Percentiles rank a stretch among this genome's conserved stretches.
These are phyloP conservation scores for Mustela nigripes DNA, from an alignment of 2,113 vertebrate species.

Conservation along the genomic window DNA sequence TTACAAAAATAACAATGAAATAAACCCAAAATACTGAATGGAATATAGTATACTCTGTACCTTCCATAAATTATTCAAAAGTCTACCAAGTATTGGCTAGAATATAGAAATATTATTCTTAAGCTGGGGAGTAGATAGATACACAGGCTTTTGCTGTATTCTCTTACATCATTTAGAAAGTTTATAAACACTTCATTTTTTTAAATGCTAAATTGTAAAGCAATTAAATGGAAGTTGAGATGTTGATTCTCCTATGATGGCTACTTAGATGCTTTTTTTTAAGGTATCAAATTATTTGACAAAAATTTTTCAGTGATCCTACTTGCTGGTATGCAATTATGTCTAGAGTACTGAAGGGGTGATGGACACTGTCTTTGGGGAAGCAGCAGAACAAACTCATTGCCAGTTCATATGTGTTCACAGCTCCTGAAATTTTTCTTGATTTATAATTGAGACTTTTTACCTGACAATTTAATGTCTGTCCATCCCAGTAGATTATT, in stretches of 20 bases:
- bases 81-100: neutral
- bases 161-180: neutral
- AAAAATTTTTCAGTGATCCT: neutral
- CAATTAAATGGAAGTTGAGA: neutral
- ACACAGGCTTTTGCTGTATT: neutral
- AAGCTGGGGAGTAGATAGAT: neutral
- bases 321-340: neutral
- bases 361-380: neutral
- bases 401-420: neutral
- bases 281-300: neutral
- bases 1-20: slow-evolving; percentile 9
- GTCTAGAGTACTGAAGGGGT: accelerated
- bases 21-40: slow-evolving; percentile 9
- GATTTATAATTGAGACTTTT: neutral
- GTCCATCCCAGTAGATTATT: neutral
- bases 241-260: neutral
- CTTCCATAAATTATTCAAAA: neutral
- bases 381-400: neutral
- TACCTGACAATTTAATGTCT: neutral
- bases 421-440: neutral
- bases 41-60: neutral
- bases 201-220: neutral
- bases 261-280: neutral
- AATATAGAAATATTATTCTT: neutral
- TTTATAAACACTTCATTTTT: neutral